These are phyloP conservation scores for Gila orcuttii DNA, from an alignment of 2,113 vertebrate genomes.

Conservation along the genomic window DNA sequence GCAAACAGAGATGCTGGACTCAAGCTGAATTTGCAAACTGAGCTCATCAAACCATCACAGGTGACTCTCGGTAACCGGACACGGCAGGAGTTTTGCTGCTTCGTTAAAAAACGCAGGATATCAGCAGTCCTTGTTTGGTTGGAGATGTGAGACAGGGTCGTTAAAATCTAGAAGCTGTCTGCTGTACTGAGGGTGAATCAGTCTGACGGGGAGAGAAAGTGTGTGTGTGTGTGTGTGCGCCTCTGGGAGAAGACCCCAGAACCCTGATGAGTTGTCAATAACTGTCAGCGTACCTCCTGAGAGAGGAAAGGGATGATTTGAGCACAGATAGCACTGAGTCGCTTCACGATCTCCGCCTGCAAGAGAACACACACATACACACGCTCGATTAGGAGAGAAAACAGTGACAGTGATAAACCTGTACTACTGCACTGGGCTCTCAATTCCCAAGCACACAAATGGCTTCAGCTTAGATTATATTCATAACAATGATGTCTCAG, in stretches of 20 bases:
- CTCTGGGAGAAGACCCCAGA: slow-evolving; percentile 27
- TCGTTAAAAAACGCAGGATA: slow-evolving; percentile 18
- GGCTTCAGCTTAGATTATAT: slow-evolving; percentile 12
- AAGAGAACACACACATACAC: slow-evolving; percentile 47
- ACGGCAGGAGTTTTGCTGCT: background rate
- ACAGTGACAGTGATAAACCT: slow-evolving; percentile 41
- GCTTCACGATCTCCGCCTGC: slow-evolving; percentile 93
- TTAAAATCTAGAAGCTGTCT: slow-evolving; percentile 25
- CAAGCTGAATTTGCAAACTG: slow-evolving; percentile 20
- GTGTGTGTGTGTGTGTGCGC: slow-evolving; percentile 48
- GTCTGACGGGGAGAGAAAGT: background rate
- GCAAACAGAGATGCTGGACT: background rate
- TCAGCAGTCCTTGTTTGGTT: slow-evolving; percentile 23
- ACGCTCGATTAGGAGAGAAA: slow-evolving; percentile 1
- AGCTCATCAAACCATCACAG: slow-evolving; percentile 8
- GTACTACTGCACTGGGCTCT: slow-evolving; percentile 37
- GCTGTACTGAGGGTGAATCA: background rate
- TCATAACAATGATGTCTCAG: slow-evolving; percentile 22
- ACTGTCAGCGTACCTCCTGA: slow-evolving; percentile 85
- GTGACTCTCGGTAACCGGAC: background rate
- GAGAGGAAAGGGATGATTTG: slow-evolving; percentile 94
- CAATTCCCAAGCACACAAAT: slow-evolving; percentile 29
- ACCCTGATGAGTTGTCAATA: slow-evolving; percentile 33
- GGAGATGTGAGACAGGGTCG: slow-evolving; percentile 7
- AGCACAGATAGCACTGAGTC: slow-evolving; percentile 90